A percentile compares a stretch with the other conserved stretches of the same genome.
phyloP scores from a whole-genome alignment of 37 sponge, comb jelly and placozoan genomes.

The Petrosia ficiformis region DNA sequence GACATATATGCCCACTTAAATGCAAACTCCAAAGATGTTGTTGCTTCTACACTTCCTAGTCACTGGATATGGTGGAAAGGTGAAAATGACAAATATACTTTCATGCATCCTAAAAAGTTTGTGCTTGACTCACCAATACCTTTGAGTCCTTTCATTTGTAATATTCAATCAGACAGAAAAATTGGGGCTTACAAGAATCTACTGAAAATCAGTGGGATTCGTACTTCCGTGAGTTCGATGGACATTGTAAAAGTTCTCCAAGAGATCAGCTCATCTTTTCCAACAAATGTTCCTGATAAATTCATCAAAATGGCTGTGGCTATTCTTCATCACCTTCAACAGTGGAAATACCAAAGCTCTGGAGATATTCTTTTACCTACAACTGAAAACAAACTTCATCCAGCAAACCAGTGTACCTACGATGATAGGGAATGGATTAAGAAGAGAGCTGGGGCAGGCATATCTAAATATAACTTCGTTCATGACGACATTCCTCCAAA shows the following conservation, averaged over 20 bases:
- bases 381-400: not conserved
- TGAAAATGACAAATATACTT: not conserved
- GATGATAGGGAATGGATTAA: slow-evolving; percentile 58
- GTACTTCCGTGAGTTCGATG: not conserved
- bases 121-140: not conserved
- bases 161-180: not conserved
- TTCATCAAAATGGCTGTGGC: not conserved
- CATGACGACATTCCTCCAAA: slow-evolving; percentile 21
- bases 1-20: slow-evolving; percentile 14
- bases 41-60: not conserved
- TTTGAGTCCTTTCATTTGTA: slow-evolving; percentile 1
- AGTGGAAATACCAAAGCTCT: not conserved
- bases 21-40: not conserved
- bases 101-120: not conserved
- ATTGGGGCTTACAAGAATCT: not conserved
- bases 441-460: not conserved
- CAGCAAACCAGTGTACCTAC: slow-evolving; percentile 39
- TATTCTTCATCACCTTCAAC: not conserved
- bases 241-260: not conserved
- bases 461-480: slow-evolving; percentile 18
- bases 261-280: not conserved
- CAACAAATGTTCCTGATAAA: no score
- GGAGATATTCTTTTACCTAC: slow-evolving; percentile 42
- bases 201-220: not conserved
- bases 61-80: slow-evolving; percentile 21